Conservation (phyloP, 2,797 vertebrate genomes). For the Dromococcyx pavoninus region DNA sequence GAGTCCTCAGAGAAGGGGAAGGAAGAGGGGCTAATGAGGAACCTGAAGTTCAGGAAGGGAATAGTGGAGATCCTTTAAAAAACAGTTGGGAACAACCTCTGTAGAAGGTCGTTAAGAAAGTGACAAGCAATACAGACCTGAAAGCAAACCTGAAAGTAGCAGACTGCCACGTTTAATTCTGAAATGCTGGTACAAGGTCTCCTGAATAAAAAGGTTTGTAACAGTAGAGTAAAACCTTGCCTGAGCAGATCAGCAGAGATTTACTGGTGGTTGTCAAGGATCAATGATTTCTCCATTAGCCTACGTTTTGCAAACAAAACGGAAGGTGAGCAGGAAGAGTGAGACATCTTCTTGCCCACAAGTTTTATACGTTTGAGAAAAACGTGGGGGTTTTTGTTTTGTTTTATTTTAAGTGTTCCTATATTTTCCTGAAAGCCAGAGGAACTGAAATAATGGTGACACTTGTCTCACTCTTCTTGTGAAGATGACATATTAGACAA, state of each 20-base stretch:
- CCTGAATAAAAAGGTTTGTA: background rate
- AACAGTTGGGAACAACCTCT: background rate
- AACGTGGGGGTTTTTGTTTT: background rate
- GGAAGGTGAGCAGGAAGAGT: background rate
- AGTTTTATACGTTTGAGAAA: background rate
- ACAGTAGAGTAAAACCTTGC: background rate
- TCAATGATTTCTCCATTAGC: background rate
- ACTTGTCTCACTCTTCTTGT: background rate
- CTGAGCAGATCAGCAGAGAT: background rate
- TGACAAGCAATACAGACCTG: background rate
- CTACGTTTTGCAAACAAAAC: background rate
- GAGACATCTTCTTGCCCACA: background rate
- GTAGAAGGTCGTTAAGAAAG: background rate
- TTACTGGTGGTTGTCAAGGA: background rate
- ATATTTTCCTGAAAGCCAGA: background rate
- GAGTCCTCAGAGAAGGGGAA: background rate
- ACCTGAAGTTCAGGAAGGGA: background rate
- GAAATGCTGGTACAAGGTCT: background rate
- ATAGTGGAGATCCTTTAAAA: background rate
- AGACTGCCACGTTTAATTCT: background rate
- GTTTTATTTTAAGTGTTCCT: background rate
- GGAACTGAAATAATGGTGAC: background rate
- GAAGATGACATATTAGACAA: background rate
- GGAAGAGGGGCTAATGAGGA: background rate
- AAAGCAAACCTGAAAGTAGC: background rate